phyloP scores from a whole-genome alignment of 1,140 invertebrate species.

The Drosophila chauvacae region DNA sequence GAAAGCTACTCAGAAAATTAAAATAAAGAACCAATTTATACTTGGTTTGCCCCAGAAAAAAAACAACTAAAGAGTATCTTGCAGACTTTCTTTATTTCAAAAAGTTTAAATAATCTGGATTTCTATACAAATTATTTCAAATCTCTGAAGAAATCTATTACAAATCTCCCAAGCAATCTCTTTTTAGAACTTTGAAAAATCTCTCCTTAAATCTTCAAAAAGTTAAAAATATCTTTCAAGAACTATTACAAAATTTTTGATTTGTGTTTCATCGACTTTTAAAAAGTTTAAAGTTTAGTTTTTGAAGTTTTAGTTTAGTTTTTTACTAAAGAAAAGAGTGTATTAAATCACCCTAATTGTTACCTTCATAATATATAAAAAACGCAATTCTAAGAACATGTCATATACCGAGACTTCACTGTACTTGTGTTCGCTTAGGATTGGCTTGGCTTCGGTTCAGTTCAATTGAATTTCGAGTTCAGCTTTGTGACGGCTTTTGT shows the following conservation, averaged over 20 bases:
- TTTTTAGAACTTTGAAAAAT: too few species aligned
- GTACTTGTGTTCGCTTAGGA: slow-evolving; percentile 9
- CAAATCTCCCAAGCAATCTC: too few species aligned
- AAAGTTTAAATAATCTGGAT: too few species aligned
- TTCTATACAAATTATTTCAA: not conserved
- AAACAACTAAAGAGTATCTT: too few species aligned
- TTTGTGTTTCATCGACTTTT: too few species aligned
- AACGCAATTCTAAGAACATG: not conserved
- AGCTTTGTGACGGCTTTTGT: slow-evolving; percentile 46
- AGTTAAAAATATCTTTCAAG: too few species aligned
- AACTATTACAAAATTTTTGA: too few species aligned
- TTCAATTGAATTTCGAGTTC: slow-evolving; percentile 67
- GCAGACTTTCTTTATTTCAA: too few species aligned
- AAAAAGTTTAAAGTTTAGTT: too few species aligned
- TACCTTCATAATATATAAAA: not conserved
- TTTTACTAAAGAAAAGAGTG: not conserved
- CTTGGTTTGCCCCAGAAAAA: not conserved
- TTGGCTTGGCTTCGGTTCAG: slow-evolving; percentile 24
- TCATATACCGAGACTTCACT: not conserved
- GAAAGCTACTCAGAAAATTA: not conserved
- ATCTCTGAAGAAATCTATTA: not conserved
- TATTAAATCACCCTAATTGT: not conserved
- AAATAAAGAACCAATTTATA: not conserved
- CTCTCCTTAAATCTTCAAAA: too few species aligned
- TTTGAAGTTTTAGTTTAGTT: too few species aligned